These are phyloP conservation scores for Parauchenoglanis ngamensis DNA, from an alignment of 2,797 vertebrate genomes.

Conservation along the genomic window DNA sequence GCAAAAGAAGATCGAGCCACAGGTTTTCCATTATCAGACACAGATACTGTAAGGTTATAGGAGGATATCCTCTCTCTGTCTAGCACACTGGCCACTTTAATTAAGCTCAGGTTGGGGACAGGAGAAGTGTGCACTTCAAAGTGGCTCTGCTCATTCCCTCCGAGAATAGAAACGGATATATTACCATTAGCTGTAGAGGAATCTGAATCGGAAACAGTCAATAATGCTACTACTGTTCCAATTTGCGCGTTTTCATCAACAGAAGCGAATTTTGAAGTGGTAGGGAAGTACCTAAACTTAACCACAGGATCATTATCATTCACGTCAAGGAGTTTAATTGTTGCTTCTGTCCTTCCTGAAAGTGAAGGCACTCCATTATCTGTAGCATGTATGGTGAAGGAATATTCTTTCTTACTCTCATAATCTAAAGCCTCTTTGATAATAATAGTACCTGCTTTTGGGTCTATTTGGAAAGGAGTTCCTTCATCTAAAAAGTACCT, in stretches of 20 bases:
- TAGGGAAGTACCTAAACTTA: constrained; percentile 95
- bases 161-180: constrained; percentile 93
- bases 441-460: constrained; percentile 86
- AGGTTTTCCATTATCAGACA: constrained; percentile 84
- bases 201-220: constrained; percentile 94
- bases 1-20: constrained; percentile 89
- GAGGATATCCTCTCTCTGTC: constrained; percentile 95
- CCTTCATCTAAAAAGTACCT: constrained; percentile 88
- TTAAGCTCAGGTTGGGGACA: constrained; percentile 93
- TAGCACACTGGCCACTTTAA: constrained; percentile 93
- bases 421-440: constrained; percentile 91
- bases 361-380: constrained; percentile 88
- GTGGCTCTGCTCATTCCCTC: constrained; percentile 94
- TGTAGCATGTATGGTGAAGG: constrained; percentile 87
- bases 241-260: constrained; percentile 96
- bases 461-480: constrained; percentile 91
- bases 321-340: constrained; percentile 88
- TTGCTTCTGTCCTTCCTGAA: constrained; percentile 87
- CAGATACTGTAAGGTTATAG: constrained; percentile 94
- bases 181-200: constrained; percentile 92
- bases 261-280: constrained; percentile 92
- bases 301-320: constrained; percentile 97
- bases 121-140: constrained; percentile 96
- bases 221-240: constrained; percentile 91
- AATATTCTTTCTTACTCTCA: constrained; percentile 87